Evolutionary conservation across 2,888 invertebrate species (phyloP), one percentile per base, ranked within the genome.

Genomic region (Aricia artaxerxes): DNA sequence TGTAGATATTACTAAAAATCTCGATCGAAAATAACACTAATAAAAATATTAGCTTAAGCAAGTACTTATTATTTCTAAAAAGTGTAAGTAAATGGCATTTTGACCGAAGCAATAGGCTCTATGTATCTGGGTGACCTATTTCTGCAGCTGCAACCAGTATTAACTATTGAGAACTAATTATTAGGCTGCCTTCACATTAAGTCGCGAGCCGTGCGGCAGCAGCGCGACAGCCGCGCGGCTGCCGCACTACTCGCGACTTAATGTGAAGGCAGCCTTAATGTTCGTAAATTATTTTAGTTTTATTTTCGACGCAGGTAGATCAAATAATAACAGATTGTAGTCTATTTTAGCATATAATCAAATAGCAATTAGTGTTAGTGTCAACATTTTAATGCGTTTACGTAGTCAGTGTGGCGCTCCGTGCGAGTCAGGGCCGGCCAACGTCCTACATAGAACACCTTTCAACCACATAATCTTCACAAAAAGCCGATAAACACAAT

Each of bases 361-460:
- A 57, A 57, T 61, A 24, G 5, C 7, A 61, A 61, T 61, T 61
- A 61, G 24, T 7, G 61, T 61, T 24, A 61, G 61, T 24, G 24
- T 61, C 7, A 7, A 64, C n/a, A 4, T 4, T 24, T 64, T 64
- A 3, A 11, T 69, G 69, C 69, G 69, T 38, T 31, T 49, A 31
- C 76, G 76, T 35, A 31, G 24, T 35, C 35, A 6, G 76, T 76
- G 35, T 76, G 76, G 35, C 49, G 57, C 53, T 76, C 76, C 53
- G 16, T 57, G 31, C 81, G 85, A 85, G 92, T 92, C 92, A 92
- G 83, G 92, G 92, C 83, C 91, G 91, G 88, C 81, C 90, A 85
- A 79, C 84, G 92, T 80, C 86, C 89, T 82, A 90, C 88, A 87
- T 91, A 82, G 82, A 83, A 83, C 83, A 85, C 76, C 64, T 72